A percentile compares a stretch with the other conserved stretches of the same genome.
These are phyloP conservation scores for Phainopepla nitens DNA, from an alignment of 2,113 vertebrate species.

Conservation along the genomic window DNA sequence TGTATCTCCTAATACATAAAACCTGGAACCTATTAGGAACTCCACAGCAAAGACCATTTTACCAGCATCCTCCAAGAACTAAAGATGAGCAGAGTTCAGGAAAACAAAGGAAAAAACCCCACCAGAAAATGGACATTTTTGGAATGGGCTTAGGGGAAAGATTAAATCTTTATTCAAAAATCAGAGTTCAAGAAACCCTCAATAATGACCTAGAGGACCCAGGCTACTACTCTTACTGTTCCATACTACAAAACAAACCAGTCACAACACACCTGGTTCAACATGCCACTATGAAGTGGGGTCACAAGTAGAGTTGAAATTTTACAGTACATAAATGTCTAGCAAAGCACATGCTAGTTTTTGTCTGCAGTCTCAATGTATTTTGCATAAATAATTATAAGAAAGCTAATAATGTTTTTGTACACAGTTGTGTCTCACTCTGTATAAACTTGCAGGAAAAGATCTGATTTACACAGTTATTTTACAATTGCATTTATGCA, in stretches of 20 bases:
- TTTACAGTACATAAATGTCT: background rate
- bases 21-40: background rate
- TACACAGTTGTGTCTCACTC: background rate
- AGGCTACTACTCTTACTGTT: background rate
- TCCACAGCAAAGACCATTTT: background rate
- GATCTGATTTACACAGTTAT: background rate
- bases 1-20: background rate
- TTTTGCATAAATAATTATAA: background rate
- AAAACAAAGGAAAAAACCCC: background rate
- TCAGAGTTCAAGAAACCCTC: background rate
- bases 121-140: background rate
- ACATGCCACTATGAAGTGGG: background rate
- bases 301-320: background rate
- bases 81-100: background rate
- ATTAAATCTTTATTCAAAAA: background rate
- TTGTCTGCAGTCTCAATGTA: background rate
- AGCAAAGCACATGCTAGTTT: background rate
- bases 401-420: background rate
- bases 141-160: background rate
- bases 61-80: background rate
- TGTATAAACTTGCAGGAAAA: background rate
- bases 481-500: background rate
- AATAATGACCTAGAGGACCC: background rate
- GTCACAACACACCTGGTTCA: background rate
- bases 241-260: background rate